Evolutionary conservation across 2,888 invertebrate genomes (phyloP).

Genomic region (Creontiades dilutus): DNA sequence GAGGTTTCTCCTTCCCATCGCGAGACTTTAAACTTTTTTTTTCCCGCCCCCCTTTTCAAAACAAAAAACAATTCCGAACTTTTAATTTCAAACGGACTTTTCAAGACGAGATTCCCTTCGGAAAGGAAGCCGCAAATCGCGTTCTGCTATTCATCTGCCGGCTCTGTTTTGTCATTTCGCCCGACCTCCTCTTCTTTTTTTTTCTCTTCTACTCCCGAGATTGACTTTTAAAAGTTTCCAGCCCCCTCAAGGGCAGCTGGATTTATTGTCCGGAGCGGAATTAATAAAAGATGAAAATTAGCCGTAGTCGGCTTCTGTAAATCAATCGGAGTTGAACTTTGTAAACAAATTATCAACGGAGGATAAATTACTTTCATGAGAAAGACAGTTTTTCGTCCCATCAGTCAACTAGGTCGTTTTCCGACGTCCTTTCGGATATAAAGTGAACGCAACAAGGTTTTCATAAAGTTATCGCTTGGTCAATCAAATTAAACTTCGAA

Average conservation of each 20-base stretch:
- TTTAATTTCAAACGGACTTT: slow-evolving; percentile 24
- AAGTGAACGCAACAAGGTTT: too few species aligned
- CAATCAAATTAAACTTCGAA: too few species aligned
- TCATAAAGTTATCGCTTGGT: too few species aligned
- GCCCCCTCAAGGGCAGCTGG: neutral
- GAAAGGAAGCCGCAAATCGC: neutral
- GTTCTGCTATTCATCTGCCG: neutral
- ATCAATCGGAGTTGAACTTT: neutral
- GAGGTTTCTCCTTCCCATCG: neutral
- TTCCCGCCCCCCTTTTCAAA: neutral
- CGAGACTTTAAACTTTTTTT: neutral
- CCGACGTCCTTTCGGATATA: too few species aligned
- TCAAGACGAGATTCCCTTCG: neutral
- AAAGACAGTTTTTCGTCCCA: too few species aligned
- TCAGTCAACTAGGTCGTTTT: too few species aligned
- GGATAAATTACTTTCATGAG: too few species aligned
- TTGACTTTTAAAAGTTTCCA: neutral
- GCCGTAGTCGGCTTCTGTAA: neutral
- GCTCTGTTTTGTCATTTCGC: slow-evolving; percentile 13
- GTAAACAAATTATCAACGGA: neutral
- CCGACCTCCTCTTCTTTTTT: neutral
- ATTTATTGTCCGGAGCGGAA: neutral
- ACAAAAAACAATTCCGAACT: neutral
- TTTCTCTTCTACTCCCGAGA: neutral
- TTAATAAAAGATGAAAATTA: neutral